phyloP scores from a whole-genome alignment of 2,797 vertebrate genomes.

The Psittacula derbiana region DNA sequence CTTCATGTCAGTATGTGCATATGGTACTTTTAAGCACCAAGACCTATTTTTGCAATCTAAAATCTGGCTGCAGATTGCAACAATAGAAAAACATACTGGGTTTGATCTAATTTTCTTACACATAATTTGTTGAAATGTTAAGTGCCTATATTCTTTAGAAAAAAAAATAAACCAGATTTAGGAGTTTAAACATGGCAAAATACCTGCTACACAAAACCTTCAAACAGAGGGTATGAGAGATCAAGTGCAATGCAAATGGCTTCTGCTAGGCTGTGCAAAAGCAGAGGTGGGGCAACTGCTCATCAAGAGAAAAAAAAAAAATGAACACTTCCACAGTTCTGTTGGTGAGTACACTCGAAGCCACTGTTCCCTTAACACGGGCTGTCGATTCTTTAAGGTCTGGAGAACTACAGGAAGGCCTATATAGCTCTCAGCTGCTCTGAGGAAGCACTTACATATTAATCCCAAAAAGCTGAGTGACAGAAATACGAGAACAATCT shows the following conservation, averaged over 20 bases:
- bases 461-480: not conserved
- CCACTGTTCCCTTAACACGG: not conserved
- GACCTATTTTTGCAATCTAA: not conserved
- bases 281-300: not conserved
- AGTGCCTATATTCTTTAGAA: not conserved
- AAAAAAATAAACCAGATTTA: not conserved
- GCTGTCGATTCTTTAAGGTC: not conserved
- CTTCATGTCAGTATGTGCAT: not conserved
- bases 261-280: not conserved
- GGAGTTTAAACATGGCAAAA: not conserved
- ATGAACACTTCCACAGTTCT: fast-evolving
- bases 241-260: not conserved
- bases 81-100: not conserved
- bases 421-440: not conserved
- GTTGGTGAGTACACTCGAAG: not conserved
- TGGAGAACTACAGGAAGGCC: not conserved
- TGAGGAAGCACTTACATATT: not conserved
- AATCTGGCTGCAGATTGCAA: not conserved
- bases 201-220: not conserved
- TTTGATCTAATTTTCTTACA: not conserved
- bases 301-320: not conserved
- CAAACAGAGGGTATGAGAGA: not conserved
- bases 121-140: not conserved
- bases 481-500: not conserved
- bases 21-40: not conserved